Conservation (phyloP, 2,888 invertebrate species). For the Rugalucina vietnamica region DNA sequence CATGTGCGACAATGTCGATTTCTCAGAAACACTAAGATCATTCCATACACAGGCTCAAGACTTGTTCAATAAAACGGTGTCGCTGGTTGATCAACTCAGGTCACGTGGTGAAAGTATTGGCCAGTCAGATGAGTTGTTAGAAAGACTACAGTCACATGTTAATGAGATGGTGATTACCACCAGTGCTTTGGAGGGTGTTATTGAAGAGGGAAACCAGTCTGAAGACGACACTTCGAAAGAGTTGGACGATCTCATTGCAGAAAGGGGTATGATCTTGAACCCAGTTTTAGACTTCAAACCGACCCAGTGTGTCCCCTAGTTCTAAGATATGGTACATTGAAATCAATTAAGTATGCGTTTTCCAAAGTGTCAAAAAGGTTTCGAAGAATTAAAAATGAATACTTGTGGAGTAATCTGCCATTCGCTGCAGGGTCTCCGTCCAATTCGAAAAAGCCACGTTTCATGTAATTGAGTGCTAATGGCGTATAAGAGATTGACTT, state of each 20-base stretch:
- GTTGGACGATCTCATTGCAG: constrained; percentile 50
- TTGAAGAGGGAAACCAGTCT: background rate
- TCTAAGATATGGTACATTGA: no score
- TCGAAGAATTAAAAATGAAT: no score
- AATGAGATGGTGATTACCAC: background rate
- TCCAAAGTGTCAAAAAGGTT: no score
- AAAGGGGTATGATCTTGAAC: constrained; percentile 42
- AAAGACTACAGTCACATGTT: background rate
- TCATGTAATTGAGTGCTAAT: no score
- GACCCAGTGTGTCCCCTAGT: no score
- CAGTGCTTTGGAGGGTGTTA: background rate
- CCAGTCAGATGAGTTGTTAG: background rate
- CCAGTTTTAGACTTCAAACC: no score
- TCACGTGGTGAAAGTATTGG: background rate
- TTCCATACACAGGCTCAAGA: background rate
- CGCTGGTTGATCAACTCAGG: background rate
- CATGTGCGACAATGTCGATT: background rate
- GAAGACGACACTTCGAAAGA: background rate
- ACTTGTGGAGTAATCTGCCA: no score
- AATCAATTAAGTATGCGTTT: no score
- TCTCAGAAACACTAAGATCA: background rate
- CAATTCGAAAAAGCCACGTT: no score
- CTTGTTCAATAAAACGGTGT: background rate
- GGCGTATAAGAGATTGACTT: no score
- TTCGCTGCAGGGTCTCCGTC: no score